Base-by-base conservation (phyloP, 1,140 invertebrate species). In the Drosophila chauvacae region DNA sequence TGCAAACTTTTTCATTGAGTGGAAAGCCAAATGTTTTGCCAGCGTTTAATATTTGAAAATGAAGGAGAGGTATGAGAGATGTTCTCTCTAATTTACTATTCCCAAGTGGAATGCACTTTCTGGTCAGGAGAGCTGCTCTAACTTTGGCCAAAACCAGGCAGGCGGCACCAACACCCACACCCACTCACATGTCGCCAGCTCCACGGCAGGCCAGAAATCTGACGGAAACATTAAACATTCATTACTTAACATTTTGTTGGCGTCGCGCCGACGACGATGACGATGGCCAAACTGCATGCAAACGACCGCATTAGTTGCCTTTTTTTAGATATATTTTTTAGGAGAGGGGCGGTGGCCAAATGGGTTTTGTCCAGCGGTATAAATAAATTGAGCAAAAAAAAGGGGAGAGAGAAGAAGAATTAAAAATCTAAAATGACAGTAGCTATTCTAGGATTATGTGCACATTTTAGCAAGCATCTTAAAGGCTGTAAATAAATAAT, bases 191-290 rank as follows among this genome's bases (percentile, higher is more conserved):
- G 68, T 37, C 69, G 33, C 68, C 20, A 23, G 45, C 66, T 65
- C 23, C 42, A 39, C n/a, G 44, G 45, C 20, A 39, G 23, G 23
- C 26, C 23, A 50, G 41, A 23, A 65, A 51, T 72, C 51, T 77
- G 80, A 80, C 85, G 73, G 85, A 90, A 90, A 90, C 81, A 87
- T 87, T 87, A 90, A 90, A 80, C 66, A 87, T 90, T 87, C 84
- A 85, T 85, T 87, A 85, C 84, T 90, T 90, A 68, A 87, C 63
- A 84, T 80, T 87, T 88, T 56, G 71, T 28, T 84, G 83, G 70
- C 75, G 68, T 64, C 63, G 53, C 41, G 18, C 47, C 62, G 53
- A 23, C 13, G 51, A 23, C 33, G 51, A 55, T 55, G 77, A 72
- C 57, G 61, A 57, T 77, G 77, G 50, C 81, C 68, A 79, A 82